Evolutionary conservation across 2,888 invertebrate species (phyloP), one percentile per base, ranked within the genome.

Genomic region (Nipponacmea schrenckii): DNA sequence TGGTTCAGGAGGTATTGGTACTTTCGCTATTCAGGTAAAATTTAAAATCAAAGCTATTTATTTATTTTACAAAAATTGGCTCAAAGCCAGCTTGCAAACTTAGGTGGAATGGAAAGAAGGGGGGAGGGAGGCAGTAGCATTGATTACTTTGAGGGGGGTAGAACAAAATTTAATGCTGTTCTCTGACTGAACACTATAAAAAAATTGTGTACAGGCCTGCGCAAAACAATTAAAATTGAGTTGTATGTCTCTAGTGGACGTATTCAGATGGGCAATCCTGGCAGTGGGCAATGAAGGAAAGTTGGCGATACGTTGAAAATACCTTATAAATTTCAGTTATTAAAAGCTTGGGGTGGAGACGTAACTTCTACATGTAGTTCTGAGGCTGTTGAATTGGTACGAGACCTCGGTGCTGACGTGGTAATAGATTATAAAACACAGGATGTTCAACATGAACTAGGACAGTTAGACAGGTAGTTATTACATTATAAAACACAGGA

Each of bases 1-100:
- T 3, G 95, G 93, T 64, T 93, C 97, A 45, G 98, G 98, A 62
- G 96, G 97, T 64, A 95, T 97, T 70, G 98, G 98, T 62, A 93
- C 93, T 69, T 91, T 94, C 78, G 95, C 96, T 69, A 92, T 96
- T 84, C 97, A 96, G 85, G 89, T 89, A 76, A 48, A 68, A 46
- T 67, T 44, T 14, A 31, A 15, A 56, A 48, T 17, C 48, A 48
- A 17, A 5, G 7, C 48, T 1, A n/a, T 17, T 48, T 48, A 17
- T 48, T 15, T 48, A 17, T 48, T n/a, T 5, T 15, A 3, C 48
- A 12, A 14, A 3, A 2, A 2, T 48, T 17, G 48, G 17, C 17
- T 48, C 48, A n/a, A n/a, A n/a, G n/a, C n/a, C n/a, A n/a, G n/a
- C n/a, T n/a, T n/a, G n/a, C n/a, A n/a, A n/a, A n/a, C n/a, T n/a